phyloP scores from a whole-genome alignment of 1,140 invertebrate species.

The Papilio xuthus region DNA sequence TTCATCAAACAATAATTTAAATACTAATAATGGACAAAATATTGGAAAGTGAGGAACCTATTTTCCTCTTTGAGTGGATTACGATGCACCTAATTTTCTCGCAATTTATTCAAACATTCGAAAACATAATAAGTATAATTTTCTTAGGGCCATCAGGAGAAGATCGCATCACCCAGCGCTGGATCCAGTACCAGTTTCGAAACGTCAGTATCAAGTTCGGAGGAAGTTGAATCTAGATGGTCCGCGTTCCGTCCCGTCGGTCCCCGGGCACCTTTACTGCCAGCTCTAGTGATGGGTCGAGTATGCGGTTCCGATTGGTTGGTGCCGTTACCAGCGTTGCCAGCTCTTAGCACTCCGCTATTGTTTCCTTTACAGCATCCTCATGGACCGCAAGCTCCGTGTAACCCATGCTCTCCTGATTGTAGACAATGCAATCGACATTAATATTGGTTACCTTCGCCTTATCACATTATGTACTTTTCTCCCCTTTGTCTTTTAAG shows the following conservation, averaged over 20 bases:
- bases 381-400: constrained; percentile 55
- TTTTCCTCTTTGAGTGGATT: not conserved
- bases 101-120: not conserved
- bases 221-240: constrained; percentile 66
- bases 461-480: not conserved
- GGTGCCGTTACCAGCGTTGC: constrained; percentile 67
- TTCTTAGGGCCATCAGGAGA: constrained; percentile 60
- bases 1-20: no score
- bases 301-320: constrained; percentile 76
- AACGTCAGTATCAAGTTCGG: constrained; percentile 64
- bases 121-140: not conserved
- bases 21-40: no score
- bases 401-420: constrained; percentile 65
- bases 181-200: constrained; percentile 53
- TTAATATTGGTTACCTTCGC: constrained; percentile 42
- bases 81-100: not conserved
- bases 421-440: constrained; percentile 72
- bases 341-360: constrained; percentile 63
- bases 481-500: not conserved
- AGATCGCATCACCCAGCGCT: constrained; percentile 44
- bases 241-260: constrained; percentile 75
- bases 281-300: constrained; percentile 73
- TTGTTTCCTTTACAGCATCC: constrained; percentile 67
- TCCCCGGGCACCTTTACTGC: constrained; percentile 64
- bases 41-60: no score